phyloP scores from a whole-genome alignment of 2,888 invertebrate genomes.

The Drosophila affinis region DNA sequence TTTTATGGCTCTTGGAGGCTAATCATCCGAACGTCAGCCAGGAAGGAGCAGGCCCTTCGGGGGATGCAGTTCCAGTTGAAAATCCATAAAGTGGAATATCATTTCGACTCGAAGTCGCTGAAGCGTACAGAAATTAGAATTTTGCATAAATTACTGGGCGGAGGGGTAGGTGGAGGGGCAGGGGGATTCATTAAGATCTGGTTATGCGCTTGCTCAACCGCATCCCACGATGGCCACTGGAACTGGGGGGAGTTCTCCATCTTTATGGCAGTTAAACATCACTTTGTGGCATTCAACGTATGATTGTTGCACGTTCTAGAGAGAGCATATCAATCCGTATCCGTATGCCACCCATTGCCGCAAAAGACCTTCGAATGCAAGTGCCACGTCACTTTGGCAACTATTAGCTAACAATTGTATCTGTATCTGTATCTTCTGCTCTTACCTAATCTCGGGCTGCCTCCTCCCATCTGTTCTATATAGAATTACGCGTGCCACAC shows the following conservation, averaged over 20 bases:
- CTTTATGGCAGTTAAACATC: neutral
- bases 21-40: slow-evolving; percentile 3
- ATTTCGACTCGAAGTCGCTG: slow-evolving; percentile 5
- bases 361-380: slow-evolving; percentile 51
- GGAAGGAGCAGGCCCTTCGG: neutral
- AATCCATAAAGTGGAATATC: slow-evolving; percentile 7
- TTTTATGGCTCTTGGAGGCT: slow-evolving; percentile 8
- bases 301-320: too few relatives aligned
- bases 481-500: slow-evolving; percentile 66
- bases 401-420: slow-evolving; percentile 69
- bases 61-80: slow-evolving; percentile 13
- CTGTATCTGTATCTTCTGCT: slow-evolving; percentile 14
- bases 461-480: slow-evolving; percentile 52
- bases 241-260: neutral
- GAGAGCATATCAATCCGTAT: neutral
- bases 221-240: neutral
- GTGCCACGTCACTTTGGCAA: slow-evolving; percentile 58
- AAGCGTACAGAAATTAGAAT: slow-evolving; percentile 22
- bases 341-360: slow-evolving; percentile 12
- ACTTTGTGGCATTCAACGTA: neutral
- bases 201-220: slow-evolving; percentile 7
- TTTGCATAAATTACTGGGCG: slow-evolving; percentile 20
- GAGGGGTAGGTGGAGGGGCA: neutral
- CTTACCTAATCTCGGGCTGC: slow-evolving; percentile 25
- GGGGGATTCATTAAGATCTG: slow-evolving; percentile 18